phyloP scores from a whole-genome alignment of 2,113 vertebrate genomes.

The Columba janthina region DNA sequence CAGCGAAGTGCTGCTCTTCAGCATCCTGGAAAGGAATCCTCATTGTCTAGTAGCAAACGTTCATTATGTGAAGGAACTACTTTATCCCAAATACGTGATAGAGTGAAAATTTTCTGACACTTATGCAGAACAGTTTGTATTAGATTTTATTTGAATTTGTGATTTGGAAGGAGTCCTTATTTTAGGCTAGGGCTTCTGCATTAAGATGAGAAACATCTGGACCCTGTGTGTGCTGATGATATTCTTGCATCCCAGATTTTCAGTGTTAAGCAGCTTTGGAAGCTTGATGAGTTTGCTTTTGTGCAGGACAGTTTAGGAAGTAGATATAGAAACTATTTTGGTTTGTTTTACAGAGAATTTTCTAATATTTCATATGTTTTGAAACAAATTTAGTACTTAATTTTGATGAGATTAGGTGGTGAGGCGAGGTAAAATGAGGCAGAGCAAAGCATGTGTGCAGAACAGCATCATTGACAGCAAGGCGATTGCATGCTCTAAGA shows the following conservation, averaged over 20 bases:
- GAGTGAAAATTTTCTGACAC: not conserved
- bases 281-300: not conserved
- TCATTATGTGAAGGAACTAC: not conserved
- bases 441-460: not conserved
- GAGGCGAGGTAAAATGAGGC: not conserved
- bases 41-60: not conserved
- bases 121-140: rapidly evolving
- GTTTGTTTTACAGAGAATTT: not conserved
- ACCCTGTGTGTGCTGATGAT: rapidly evolving
- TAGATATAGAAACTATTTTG: not conserved
- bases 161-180: not conserved
- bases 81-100: not conserved
- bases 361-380: not conserved
- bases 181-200: not conserved
- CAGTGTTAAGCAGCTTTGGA: not conserved
- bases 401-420: not conserved
- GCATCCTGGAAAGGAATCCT: not conserved
- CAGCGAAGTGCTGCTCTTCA: not conserved
- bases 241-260: not conserved
- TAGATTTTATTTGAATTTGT: not conserved
- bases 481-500: not conserved
- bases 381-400: not conserved
- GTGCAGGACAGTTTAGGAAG: not conserved
- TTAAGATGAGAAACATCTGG: not conserved
- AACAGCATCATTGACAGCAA: not conserved